These are phyloP conservation scores for Ptychodera flava DNA, from an alignment of 35 echinoderm and acorn worm species.

Conservation along the genomic window DNA sequence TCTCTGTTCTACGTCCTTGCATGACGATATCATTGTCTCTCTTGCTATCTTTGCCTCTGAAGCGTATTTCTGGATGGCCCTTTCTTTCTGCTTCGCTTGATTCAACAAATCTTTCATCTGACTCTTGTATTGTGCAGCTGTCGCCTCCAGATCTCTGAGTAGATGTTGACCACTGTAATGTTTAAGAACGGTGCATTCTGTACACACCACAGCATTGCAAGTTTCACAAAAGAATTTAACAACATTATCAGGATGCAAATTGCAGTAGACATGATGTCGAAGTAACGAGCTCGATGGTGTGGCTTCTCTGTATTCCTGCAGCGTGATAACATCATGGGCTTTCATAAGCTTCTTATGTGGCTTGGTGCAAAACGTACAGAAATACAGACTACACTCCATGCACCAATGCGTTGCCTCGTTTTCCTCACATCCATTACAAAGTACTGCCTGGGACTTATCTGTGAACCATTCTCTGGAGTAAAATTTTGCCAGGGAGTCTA, in stretches of 20 bases:
- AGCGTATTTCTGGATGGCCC: conserved; percentile 36
- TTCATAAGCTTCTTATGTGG: conserved; percentile 68
- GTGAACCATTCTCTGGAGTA: conserved; percentile 56
- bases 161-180: conserved; percentile 42
- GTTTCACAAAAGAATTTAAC: conserved; percentile 81
- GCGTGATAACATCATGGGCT: conserved; percentile 50
- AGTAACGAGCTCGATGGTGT: neutral
- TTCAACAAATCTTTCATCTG: conserved; percentile 42
- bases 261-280: conserved; percentile 16
- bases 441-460: conserved; percentile 30
- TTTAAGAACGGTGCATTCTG: conserved; percentile 40
- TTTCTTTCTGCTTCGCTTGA: conserved; percentile 44
- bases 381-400: conserved; percentile 59
- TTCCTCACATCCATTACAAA: conserved; percentile 78
- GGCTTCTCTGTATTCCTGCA: conserved; percentile 61
- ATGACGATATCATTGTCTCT: neutral
- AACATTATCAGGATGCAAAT: conserved; percentile 49
- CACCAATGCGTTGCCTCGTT: conserved; percentile 78
- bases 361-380: conserved; percentile 72
- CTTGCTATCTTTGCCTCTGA: conserved; percentile 27
- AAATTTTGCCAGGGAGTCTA: conserved; percentile 85
- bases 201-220: conserved; percentile 82
- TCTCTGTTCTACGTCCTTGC: neutral
- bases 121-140: conserved; percentile 33
- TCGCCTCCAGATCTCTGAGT: conserved; percentile 43